phyloP scores from a whole-genome alignment of 1,140 invertebrate species.

The Trichomalopsis sarcophagae region DNA sequence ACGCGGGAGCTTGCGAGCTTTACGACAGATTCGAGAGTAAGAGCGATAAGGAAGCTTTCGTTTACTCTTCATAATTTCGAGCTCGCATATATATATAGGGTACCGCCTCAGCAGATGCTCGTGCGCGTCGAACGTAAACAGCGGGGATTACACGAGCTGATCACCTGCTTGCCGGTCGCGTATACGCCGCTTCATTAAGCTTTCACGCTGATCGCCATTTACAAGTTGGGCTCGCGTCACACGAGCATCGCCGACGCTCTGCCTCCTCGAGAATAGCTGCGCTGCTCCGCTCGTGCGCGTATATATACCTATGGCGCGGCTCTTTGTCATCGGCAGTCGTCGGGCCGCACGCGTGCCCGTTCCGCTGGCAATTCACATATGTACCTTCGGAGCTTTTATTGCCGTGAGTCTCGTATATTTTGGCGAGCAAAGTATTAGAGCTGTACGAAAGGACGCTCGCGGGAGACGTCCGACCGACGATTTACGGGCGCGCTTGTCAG shows the following conservation, averaged over 20 bases:
- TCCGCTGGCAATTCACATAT: not conserved
- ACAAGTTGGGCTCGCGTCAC: not conserved
- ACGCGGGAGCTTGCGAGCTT: not conserved
- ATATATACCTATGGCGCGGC: not conserved
- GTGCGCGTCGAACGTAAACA: not conserved
- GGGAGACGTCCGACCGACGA: conserved; percentile 31
- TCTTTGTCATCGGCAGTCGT: not conserved
- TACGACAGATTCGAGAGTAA: not conserved
- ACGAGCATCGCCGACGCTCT: not conserved
- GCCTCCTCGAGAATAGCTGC: too few species aligned
- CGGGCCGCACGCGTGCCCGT: not conserved
- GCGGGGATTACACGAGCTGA: not conserved
- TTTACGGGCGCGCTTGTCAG: conserved; percentile 29
- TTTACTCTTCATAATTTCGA: not conserved
- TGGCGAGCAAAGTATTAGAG: not conserved
- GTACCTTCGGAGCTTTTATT: conserved; percentile 24
- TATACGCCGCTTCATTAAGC: not conserved
- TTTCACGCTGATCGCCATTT: not conserved
- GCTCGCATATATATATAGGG: not conserved
- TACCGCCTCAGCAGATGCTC: too few species aligned
- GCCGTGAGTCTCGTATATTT: not conserved
- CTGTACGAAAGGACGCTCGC: conserved; percentile 8
- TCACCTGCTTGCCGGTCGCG: conserved; percentile 7
- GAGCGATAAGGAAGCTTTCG: not conserved
- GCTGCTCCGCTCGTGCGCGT: not conserved